Percentiles rank a stretch among this genome's conserved stretches.
Evolutionary conservation across 2,888 invertebrate genomes (phyloP).

Genomic region (Tenthredo scrophulariae): DNA sequence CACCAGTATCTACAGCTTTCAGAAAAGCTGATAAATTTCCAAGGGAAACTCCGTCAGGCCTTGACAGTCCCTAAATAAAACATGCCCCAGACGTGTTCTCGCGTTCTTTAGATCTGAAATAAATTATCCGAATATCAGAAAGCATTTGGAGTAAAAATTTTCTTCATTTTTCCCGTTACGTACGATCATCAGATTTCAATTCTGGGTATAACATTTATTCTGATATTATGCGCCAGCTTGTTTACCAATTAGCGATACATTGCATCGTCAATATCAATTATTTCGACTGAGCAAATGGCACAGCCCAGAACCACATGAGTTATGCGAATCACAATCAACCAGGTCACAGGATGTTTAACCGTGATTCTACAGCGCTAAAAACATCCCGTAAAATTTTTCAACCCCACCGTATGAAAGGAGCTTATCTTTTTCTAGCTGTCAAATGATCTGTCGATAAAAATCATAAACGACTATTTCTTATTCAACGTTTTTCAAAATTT

Average conservation of each 20-base stretch:
- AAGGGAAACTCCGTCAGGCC: neutral
- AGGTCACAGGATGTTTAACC: neutral
- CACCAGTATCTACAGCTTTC: neutral
- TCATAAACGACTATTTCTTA: no score
- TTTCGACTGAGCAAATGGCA: neutral
- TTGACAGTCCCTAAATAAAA: neutral
- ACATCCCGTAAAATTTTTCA: neutral
- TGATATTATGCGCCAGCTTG: neutral
- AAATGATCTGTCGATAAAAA: no score
- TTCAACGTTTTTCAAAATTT: no score
- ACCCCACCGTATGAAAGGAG: no score
- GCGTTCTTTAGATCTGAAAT: neutral
- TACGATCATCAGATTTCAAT: neutral
- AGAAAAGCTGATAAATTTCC: neutral
- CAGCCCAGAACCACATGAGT: neutral
- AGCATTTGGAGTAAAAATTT: neutral
- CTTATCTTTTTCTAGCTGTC: no score
- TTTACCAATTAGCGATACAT: slow-evolving; percentile 15
- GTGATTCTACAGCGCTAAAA: neutral
- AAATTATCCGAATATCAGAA: neutral
- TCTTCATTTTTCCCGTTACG: neutral
- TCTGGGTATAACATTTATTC: neutral
- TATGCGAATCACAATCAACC: neutral
- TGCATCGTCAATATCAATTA: slow-evolving; percentile 2
- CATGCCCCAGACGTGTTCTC: neutral